These are phyloP conservation scores for Pheosia gnoma DNA, from an alignment of 2,888 invertebrate species.

Conservation along the genomic window DNA sequence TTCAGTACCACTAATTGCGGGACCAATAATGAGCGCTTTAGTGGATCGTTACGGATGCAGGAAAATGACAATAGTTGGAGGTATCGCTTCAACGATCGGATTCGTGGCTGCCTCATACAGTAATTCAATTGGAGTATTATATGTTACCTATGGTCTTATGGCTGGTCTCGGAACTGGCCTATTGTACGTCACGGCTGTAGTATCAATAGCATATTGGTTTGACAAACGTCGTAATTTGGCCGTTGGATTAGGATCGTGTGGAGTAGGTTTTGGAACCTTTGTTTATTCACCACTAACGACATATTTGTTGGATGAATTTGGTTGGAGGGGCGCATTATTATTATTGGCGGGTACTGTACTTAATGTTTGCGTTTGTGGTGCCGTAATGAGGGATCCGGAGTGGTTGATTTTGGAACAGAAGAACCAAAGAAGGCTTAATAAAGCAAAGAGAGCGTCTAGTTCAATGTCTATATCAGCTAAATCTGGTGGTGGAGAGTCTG, in stretches of 20 bases:
- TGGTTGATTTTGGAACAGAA: conserved; percentile 89
- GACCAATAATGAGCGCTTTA: conserved; percentile 92
- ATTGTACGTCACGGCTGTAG: conserved; percentile 95
- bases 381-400: conserved; percentile 94
- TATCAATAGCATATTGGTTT: conserved; percentile 96
- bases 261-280: conserved; percentile 95
- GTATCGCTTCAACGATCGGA: conserved; percentile 88
- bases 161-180: conserved; percentile 93
- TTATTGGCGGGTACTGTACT: conserved; percentile 93
- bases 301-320: conserved; percentile 88
- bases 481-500: conserved; percentile 81
- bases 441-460: conserved; percentile 81
- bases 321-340: conserved; percentile 92
- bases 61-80: conserved; percentile 89
- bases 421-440: conserved; percentile 79
- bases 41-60: conserved; percentile 94
- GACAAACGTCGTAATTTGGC: conserved; percentile 94
- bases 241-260: conserved; percentile 94
- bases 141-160: conserved; percentile 92
- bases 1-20: conserved; percentile 93
- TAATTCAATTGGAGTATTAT: conserved; percentile 89
- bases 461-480: conserved; percentile 80
- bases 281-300: conserved; percentile 93
- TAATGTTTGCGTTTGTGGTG: conserved; percentile 93
- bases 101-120: conserved; percentile 90